Percentiles rank a stretch among this genome's conserved stretches.
Evolutionary conservation across 1,140 invertebrate genomes (phyloP).

Genomic region (Cryptotermes secundus): DNA sequence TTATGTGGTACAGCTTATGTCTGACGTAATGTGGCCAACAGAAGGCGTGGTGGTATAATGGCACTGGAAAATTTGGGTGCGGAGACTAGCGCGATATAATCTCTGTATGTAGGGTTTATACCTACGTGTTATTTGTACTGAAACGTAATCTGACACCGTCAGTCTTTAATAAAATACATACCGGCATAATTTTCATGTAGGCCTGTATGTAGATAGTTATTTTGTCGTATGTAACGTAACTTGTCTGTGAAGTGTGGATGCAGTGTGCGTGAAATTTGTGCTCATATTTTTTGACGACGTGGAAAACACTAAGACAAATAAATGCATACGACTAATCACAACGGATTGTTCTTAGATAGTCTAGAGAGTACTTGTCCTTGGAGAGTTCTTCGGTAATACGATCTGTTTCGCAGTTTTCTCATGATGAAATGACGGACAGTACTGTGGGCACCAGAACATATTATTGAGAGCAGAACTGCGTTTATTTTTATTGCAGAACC

Average conservation of each 20-base stretch:
- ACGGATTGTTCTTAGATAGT: not conserved
- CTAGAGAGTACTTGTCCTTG: not conserved
- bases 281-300: not conserved
- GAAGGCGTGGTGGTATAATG: slow-evolving; percentile 7
- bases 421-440: not conserved
- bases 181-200: not conserved
- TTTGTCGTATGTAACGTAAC: not conserved
- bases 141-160: not conserved
- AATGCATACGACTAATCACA: not conserved
- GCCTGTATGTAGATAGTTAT: not conserved
- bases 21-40: not conserved
- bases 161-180: not conserved
- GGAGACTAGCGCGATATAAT: not conserved
- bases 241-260: not conserved
- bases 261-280: not conserved
- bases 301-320: not conserved
- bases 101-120: not conserved
- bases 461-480: not conserved
- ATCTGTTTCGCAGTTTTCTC: not conserved
- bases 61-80: not conserved
- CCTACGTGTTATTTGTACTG: not conserved
- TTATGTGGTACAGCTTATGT: not conserved
- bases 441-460: not conserved
- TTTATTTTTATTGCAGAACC: not conserved
- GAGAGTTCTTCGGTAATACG: not conserved